Base-by-base conservation (phyloP, 1,140 invertebrate genomes). In the Drosophila trapezifrons region DNA sequence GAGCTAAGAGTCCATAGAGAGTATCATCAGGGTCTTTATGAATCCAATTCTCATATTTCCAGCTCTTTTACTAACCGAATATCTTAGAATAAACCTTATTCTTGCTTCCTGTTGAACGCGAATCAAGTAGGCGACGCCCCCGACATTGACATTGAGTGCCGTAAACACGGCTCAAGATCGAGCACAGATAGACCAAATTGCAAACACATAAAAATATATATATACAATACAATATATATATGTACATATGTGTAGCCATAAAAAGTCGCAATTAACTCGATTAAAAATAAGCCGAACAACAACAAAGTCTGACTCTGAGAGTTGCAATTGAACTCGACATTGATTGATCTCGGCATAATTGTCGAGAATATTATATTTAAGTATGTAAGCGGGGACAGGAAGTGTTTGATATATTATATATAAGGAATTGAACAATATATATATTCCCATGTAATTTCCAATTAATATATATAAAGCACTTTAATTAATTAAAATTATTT, bases 101-200 rank as follows among this genome's bases (percentile, higher is more conserved):
- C 2, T 15, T 20, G 4, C 29, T 52, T 52, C 29, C 49, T 35
- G 49, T 20, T 35, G 13, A 15, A 35, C 4, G 12, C 9, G 4
- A 49, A 27, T 49, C 15, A 49, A 32, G 29, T 15, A 10, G 18
- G 32, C 20, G 18, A 81, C 79, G 79, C 78, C 78, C 74, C 73
- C 78, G 78, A 78, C 78, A 76, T 78, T 81, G 78, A 81, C 78
- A 81, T 82, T 81, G 78, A 64, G 55, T 69, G 65, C 62, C 59
- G 49, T 65, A 69, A 47, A 56, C 35, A 55, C 47, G 49, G 32
- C 27, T 32, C 37, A 47, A 57, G 29, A 54, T 43, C 27, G 49
- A 49, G 45, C 51, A 35, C 47, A 74, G 38, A 75, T 54, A 74
- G 13, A 52, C 22, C 38, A 35, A 73, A 73, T 60, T 72, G 67